Evolutionary conservation across 2,888 invertebrate genomes (phyloP).

Genomic region (Hermaeophaga mercurialis): DNA sequence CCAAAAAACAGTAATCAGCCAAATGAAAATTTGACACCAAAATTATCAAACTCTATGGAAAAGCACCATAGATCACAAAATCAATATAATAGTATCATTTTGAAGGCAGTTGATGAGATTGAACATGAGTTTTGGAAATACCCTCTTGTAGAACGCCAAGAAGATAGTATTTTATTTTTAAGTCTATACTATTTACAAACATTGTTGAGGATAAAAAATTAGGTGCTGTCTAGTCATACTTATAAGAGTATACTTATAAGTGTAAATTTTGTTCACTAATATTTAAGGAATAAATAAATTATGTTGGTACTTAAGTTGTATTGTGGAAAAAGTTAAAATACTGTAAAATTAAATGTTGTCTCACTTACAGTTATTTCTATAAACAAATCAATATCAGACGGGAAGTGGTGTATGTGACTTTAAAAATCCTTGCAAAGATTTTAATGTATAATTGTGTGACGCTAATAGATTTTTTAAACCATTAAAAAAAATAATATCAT

Average conservation of each 20-base stretch:
- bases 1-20: not conserved
- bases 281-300: constrained; percentile 11
- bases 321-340: no score
- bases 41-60: not conserved
- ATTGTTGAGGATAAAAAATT: constrained; percentile 28
- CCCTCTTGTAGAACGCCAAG: constrained; percentile 34
- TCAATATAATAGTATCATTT: constrained; percentile 38
- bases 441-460: no score
- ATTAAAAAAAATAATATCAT: no score
- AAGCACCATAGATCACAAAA: not conserved
- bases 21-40: not conserved
- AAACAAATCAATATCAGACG: no score
- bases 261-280: not conserved
- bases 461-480: no score
- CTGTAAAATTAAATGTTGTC: no score
- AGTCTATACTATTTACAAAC: constrained; percentile 50
- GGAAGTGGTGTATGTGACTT: no score
- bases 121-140: constrained; percentile 47
- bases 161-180: constrained; percentile 45
- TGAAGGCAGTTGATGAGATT: constrained; percentile 46
- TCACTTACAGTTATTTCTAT: no score
- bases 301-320: not conserved
- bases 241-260: not conserved
- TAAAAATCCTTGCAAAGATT: no score
- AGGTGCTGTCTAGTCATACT: not conserved